Conservation (phyloP, 2,797 vertebrate species). For the Okamejei kenojei region DNA sequence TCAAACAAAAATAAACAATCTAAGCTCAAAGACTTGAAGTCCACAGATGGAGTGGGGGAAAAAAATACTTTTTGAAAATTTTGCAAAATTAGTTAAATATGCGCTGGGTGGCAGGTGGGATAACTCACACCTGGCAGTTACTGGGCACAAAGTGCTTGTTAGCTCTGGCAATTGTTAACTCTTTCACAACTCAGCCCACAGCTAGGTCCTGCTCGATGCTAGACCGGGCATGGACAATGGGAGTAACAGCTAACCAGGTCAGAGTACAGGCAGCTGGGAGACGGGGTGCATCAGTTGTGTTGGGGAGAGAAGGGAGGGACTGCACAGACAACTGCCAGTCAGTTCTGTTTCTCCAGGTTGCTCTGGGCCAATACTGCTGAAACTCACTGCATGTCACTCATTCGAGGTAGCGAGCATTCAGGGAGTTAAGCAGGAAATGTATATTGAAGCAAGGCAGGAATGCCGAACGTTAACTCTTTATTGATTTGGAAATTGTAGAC, state of each 20-base stretch:
- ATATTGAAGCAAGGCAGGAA: not conserved
- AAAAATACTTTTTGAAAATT: not conserved
- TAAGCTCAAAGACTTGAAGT: not conserved
- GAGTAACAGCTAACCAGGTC: not conserved
- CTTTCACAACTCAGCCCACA: not conserved
- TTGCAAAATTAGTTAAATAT: not conserved
- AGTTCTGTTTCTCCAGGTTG: not conserved
- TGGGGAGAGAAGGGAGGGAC: not conserved
- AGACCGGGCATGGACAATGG: not conserved
- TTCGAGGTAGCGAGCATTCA: no score
- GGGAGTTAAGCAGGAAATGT: not conserved
- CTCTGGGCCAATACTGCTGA: not conserved
- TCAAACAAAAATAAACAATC: not conserved
- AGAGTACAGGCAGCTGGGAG: not conserved
- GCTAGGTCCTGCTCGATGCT: not conserved
- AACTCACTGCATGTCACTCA: not conserved
- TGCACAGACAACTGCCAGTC: not conserved
- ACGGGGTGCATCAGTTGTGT: not conserved
- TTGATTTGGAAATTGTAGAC: not conserved
- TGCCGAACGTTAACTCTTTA: not conserved
- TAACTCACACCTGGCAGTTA: not conserved
- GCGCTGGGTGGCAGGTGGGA: not conserved
- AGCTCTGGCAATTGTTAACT: not conserved
- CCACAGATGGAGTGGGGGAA: not conserved
- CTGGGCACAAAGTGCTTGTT: not conserved